A percentile compares a stretch with the other conserved stretches of the same genome.
Evolutionary conservation across 2,113 vertebrate genomes (phyloP).

Genomic region (Aplodontia rufa): DNA sequence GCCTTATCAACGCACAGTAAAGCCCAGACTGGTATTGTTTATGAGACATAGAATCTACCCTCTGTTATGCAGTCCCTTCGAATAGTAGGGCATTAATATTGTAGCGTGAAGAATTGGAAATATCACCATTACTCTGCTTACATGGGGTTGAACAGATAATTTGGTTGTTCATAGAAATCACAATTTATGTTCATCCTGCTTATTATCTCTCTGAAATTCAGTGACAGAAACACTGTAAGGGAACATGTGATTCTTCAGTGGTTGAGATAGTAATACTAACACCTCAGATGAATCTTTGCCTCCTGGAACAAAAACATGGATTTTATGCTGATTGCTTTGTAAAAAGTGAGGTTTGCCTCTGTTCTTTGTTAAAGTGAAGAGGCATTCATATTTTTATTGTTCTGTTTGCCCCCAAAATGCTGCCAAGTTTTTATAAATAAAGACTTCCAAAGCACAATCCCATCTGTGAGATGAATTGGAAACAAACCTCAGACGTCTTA

Average conservation of each 20-base stretch:
- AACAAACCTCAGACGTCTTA: not conserved
- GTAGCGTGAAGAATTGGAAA: constrained; percentile 53
- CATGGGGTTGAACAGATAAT: not conserved
- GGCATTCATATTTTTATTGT: not conserved
- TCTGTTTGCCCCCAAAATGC: not conserved
- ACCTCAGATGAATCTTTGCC: not conserved
- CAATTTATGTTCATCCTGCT: not conserved
- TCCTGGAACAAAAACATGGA: not conserved
- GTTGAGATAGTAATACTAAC: not conserved
- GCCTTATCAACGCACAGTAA: not conserved
- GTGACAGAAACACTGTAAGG: constrained; percentile 26
- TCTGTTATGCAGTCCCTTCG: fast-evolving
- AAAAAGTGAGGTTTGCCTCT: not conserved
- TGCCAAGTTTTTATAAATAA: not conserved
- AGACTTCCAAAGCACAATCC: not conserved
- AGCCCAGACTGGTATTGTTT: fast-evolving
- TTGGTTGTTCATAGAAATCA: constrained; percentile 2
- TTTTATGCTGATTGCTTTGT: not conserved
- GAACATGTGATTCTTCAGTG: not conserved
- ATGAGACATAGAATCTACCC: not conserved
- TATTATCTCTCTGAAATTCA: not conserved
- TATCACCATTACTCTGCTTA: constrained; percentile 16
- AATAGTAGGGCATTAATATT: constrained; percentile 33
- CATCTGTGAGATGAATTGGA: constrained; percentile 1
- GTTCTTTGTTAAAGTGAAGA: not conserved